Percentiles rank a stretch among this genome's conserved stretches.
phyloP scores from a whole-genome alignment of 2,888 invertebrate species.

The Tachina fera region DNA sequence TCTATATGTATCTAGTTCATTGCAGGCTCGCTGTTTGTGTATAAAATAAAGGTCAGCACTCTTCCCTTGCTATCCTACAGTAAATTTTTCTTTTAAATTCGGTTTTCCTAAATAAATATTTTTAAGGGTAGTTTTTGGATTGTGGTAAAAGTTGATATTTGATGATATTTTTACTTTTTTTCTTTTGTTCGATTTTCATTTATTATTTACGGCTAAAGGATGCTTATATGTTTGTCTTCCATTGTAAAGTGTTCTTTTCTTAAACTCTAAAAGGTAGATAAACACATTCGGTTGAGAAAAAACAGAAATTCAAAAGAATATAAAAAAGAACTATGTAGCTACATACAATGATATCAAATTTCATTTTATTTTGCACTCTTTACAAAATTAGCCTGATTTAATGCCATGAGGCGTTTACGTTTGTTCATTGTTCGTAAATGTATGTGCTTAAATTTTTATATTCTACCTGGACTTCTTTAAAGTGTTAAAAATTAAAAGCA shows the following conservation, averaged over 20 bases:
- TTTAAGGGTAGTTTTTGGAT: constrained; percentile 68
- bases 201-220: constrained; percentile 34
- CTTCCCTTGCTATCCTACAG: constrained; percentile 42
- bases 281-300: constrained; percentile 29
- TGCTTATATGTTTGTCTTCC: constrained; percentile 31
- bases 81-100: constrained; percentile 44
- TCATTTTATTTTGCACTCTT: constrained; percentile 50
- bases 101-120: constrained; percentile 60
- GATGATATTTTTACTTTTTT: constrained; percentile 50
- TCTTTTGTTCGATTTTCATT: constrained; percentile 25
- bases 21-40: constrained; percentile 42
- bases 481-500: constrained; percentile 56
- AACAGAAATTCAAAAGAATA: neutral
- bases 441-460: neutral
- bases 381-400: constrained; percentile 54
- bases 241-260: constrained; percentile 18
- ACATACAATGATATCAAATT: constrained; percentile 54
- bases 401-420: constrained; percentile 32
- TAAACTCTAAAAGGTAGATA: constrained; percentile 53
- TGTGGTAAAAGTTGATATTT: constrained; percentile 65
- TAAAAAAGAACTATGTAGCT: neutral
- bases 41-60: constrained; percentile 48
- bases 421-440: neutral
- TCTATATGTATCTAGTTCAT: constrained; percentile 13
- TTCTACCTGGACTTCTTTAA: constrained; percentile 51